Conservation (phyloP, 2,888 invertebrate species). For the Eupithecia tripunctaria region DNA sequence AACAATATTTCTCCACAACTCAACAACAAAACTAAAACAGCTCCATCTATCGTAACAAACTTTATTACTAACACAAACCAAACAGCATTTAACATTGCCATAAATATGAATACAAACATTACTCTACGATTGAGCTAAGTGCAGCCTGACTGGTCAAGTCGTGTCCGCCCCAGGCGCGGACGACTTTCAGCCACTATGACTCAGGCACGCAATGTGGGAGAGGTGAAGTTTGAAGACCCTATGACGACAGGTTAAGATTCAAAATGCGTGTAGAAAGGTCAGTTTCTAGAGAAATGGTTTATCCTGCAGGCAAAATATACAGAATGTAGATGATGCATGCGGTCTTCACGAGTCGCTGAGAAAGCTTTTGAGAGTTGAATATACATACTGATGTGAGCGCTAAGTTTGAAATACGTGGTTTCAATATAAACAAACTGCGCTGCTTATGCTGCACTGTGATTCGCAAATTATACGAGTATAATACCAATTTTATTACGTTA, state of each 20-base stretch:
- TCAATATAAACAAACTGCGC: neutral
- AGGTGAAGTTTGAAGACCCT: conserved; percentile 32
- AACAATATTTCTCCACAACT: conserved; percentile 1
- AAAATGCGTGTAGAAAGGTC: conserved; percentile 9
- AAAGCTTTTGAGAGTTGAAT: conserved; percentile 19
- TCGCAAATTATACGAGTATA: neutral
- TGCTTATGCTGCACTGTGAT: neutral
- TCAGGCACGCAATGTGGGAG: conserved; percentile 53
- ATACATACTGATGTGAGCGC: neutral
- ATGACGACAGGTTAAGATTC: conserved; percentile 17
- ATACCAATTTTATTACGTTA: neutral
- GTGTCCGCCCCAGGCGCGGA: conserved; percentile 68
- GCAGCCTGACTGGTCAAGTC: conserved; percentile 64
- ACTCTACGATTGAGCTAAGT: conserved; percentile 44
- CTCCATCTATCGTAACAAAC: conserved; percentile 26
- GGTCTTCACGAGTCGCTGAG: conserved; percentile 30
- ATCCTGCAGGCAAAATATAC: conserved; percentile 32
- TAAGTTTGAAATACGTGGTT: neutral
- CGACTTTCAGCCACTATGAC: conserved; percentile 64
- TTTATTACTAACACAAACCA: conserved; percentile 39
- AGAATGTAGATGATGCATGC: conserved; percentile 38
- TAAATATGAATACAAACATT: conserved; percentile 53
- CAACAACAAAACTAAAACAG: conserved; percentile 11
- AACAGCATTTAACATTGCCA: conserved; percentile 45
- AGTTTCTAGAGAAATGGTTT: conserved; percentile 27